These are phyloP conservation scores for Pseudorasbora parva DNA, from an alignment of 2,113 vertebrate species.

Conservation along the genomic window DNA sequence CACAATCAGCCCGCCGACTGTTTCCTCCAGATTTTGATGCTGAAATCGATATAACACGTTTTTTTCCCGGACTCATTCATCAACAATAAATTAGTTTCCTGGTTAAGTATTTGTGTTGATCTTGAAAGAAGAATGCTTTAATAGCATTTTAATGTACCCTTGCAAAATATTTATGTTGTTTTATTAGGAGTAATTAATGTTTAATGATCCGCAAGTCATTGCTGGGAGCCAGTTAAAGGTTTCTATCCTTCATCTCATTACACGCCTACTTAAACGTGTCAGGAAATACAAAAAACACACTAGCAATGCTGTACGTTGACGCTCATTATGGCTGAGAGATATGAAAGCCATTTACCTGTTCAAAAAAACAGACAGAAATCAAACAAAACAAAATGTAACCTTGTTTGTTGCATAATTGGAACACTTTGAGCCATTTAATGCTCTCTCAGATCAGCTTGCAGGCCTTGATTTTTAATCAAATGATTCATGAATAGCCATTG, in stretches of 20 bases:
- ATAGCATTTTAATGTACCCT: neutral
- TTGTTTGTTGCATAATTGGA: neutral
- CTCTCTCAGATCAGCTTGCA: constrained; percentile 9
- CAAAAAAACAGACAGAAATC: neutral
- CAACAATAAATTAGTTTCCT: neutral
- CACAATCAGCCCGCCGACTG: neutral
- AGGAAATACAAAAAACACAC: neutral
- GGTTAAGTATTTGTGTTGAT: neutral
- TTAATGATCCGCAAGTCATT: constrained; percentile 27
- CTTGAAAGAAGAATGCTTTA: neutral
- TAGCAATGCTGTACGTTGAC: neutral
- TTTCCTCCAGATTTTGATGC: neutral
- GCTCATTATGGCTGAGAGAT: neutral
- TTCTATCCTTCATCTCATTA: neutral
- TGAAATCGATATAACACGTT: neutral
- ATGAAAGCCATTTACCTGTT: neutral
- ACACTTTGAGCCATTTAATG: neutral
- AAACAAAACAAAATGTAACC: neutral
- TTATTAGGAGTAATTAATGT: constrained; percentile 33
- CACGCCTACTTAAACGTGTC: neutral
- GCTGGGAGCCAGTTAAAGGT: constrained; percentile 5
- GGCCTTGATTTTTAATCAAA: constrained; percentile 10
- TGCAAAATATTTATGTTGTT: constrained; percentile 18
- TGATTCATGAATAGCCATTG: neutral
- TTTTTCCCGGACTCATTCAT: neutral